Percentiles rank a stretch among this genome's conserved stretches.
Conservation (phyloP, 2,113 vertebrate genomes). For the Aegithalos caudatus region DNA sequence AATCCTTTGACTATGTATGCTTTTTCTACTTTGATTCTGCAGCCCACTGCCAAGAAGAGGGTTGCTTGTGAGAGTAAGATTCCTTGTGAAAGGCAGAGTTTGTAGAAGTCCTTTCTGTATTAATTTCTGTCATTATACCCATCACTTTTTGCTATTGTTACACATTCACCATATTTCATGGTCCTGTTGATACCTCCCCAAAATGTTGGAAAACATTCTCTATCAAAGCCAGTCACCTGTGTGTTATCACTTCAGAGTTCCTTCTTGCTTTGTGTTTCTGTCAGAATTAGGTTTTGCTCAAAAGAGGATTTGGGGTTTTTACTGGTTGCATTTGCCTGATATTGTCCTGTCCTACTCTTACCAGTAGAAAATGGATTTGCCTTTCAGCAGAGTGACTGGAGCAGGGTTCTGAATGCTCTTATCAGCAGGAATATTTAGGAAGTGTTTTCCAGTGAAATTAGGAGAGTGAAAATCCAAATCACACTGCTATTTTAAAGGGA, state of each 20-base stretch:
- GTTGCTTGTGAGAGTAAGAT: not conserved
- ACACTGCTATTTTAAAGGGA: not conserved
- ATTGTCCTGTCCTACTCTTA: not conserved
- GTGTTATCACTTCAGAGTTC: not conserved
- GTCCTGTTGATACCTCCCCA: not conserved
- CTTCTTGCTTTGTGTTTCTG: not conserved
- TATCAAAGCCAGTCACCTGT: not conserved
- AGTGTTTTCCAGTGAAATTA: not conserved
- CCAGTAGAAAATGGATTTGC: not conserved
- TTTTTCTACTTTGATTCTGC: not conserved
- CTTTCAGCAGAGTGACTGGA: not conserved
- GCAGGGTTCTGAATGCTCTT: not conserved
- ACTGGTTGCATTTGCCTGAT: not conserved
- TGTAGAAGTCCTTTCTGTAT: not conserved
- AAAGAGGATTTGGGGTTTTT: not conserved
- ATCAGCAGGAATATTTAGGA: not conserved
- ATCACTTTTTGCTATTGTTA: not conserved
- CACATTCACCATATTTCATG: not conserved
- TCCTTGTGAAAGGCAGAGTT: slow-evolving; percentile 29
- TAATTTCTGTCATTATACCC: not conserved
- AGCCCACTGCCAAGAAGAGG: not conserved
- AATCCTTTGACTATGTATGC: not conserved
- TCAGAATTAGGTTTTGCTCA: not conserved
- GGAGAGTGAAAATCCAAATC: not conserved
- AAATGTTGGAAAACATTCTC: not conserved